Conservation (phyloP, 2,888 invertebrate genomes). For the Griposia aprilina region DNA sequence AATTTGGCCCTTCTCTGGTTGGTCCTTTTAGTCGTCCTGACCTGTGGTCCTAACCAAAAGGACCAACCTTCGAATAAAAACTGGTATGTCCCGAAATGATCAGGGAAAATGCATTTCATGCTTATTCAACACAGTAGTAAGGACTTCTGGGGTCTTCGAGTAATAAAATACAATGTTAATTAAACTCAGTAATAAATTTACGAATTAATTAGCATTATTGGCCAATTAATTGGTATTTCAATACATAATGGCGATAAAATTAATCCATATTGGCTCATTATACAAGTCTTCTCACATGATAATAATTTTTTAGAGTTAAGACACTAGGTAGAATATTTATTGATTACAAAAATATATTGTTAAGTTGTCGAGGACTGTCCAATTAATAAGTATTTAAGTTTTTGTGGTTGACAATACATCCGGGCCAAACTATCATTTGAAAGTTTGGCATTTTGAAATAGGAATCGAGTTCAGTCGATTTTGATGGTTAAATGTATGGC, state of each 20-base stretch:
- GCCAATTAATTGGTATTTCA: not conserved
- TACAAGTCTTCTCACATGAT: constrained; percentile 23
- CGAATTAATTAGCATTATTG: not conserved
- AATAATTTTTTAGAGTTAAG: constrained; percentile 27
- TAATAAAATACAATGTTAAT: not conserved
- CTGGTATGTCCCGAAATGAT: not conserved
- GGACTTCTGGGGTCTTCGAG: not conserved
- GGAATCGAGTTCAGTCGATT: not conserved
- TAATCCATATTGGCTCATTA: constrained; percentile 9
- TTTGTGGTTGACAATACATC: not conserved
- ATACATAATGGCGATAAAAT: not conserved
- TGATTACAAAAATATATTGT: constrained; percentile 35
- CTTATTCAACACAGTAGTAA: not conserved
- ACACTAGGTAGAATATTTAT: constrained; percentile 54
- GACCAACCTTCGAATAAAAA: not conserved
- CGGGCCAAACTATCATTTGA: not conserved
- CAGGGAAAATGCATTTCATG: not conserved
- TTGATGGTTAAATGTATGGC: not conserved
- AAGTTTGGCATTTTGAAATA: not conserved
- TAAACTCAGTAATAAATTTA: not conserved
- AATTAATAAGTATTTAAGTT: not conserved
- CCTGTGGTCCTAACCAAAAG: not conserved
- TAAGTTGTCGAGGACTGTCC: constrained; percentile 34
- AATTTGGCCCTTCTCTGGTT: not conserved
- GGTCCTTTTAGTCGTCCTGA: not conserved